Percentiles rank a stretch among this genome's conserved stretches.
These are phyloP conservation scores for Acanthosepion pharaonis DNA, from an alignment of 2,888 invertebrate species.

Conservation along the genomic window DNA sequence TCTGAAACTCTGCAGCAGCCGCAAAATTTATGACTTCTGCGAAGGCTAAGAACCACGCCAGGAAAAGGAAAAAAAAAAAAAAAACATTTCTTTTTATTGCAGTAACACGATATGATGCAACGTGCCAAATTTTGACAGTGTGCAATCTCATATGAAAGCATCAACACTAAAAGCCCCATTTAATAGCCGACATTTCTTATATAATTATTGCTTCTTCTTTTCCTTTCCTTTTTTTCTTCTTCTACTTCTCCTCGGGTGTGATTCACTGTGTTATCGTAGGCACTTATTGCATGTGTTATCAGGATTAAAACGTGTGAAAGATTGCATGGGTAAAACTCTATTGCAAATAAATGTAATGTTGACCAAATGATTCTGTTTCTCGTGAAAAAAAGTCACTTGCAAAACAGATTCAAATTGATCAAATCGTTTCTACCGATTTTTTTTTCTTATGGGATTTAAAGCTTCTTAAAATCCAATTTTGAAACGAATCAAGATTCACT, in stretches of 20 bases:
- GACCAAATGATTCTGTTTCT: neutral
- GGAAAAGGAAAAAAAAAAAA: neutral
- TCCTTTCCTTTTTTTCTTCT: too few relatives aligned
- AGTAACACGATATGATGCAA: neutral
- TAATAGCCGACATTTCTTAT: neutral
- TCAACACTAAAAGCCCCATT: conserved; percentile 20
- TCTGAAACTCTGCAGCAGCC: neutral
- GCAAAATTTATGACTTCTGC: neutral
- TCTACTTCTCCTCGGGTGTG: neutral
- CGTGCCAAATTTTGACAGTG: neutral
- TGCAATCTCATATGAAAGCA: neutral
- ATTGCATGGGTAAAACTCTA: neutral
- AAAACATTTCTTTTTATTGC: neutral
- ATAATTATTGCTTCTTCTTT: neutral
- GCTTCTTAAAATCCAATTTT: too few relatives aligned
- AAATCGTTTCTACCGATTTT: too few relatives aligned
- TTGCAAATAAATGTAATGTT: neutral
- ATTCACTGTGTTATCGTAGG: neutral
- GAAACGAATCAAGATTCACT: too few relatives aligned
- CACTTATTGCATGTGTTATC: neutral
- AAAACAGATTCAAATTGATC: neutral
- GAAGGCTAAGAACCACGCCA: neutral
- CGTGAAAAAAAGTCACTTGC: neutral
- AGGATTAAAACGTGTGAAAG: neutral
- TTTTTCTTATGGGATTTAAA: too few relatives aligned